Conservation (phyloP, 2,888 invertebrate species). For the Eilema griseolum region DNA sequence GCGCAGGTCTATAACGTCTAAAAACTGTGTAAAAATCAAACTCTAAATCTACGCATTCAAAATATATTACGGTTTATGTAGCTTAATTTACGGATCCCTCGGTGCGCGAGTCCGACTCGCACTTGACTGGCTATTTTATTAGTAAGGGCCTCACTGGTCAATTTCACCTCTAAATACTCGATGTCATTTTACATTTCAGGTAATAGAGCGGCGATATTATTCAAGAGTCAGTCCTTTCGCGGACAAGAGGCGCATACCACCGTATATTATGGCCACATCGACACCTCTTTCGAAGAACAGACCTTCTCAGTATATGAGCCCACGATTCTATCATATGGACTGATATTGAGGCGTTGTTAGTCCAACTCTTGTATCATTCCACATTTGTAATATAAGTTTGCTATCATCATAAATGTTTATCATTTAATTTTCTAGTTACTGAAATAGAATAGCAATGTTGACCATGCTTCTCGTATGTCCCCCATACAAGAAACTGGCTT, state of each 20-base stretch:
- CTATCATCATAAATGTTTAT: slow-evolving; percentile 8
- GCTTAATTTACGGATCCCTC: no score
- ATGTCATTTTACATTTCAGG: slow-evolving; percentile 59
- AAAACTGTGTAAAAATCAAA: no score
- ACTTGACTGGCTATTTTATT: no score
- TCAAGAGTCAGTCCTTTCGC: slow-evolving; percentile 82
- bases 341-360: slow-evolving; percentile 50
- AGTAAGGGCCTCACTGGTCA: no score
- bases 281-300: slow-evolving; percentile 76
- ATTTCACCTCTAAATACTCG: background rate
- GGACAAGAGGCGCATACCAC: slow-evolving; percentile 82
- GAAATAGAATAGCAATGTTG: no score
- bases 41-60: no score
- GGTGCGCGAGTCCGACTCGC: no score
- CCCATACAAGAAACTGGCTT: no score
- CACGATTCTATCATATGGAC: slow-evolving; percentile 87
- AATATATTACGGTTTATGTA: no score
- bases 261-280: slow-evolving; percentile 74
- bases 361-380: slow-evolving; percentile 40
- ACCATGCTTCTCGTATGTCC: no score
- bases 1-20: no score
- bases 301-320: slow-evolving; percentile 81
- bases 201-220: slow-evolving; percentile 86
- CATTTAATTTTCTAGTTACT: background rate
- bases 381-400: slow-evolving; percentile 36